Evolutionary conservation across 2,113 vertebrate species (phyloP), one percentile per base, ranked within the genome.

Genomic region (Pipra filicauda): DNA sequence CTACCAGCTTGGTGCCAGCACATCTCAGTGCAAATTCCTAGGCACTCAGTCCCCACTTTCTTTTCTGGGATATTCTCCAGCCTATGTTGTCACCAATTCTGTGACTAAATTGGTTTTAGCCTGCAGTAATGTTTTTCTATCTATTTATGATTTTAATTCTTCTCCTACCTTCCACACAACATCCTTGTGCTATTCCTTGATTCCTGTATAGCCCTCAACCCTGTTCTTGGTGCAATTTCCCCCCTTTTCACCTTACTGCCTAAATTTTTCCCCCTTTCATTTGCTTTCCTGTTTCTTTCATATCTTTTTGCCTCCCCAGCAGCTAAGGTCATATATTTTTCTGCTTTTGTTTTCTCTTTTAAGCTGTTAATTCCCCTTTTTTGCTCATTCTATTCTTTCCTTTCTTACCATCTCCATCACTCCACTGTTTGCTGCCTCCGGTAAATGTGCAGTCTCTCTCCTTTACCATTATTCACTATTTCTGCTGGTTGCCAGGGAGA

Each of bases 401-500:
- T 86, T 91, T 86, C 48, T 83, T 90, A 37, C 70, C 57, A 75
- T 81, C 61, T 39, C 73, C 39, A 66, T 55, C 64, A 14, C 39
- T 79, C 52, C 1, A 5, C 44, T 54, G 58, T 75, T 84, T 71
- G 66, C 75, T 64, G 78, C 30, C 72, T 86, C 35, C 1, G 0
- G 49, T 83, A 73, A 85, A 73, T 4, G 21, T 90, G 75, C 85
- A 91, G 48, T 78, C 23, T 37, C 61, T 74, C 67, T 89, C 71
- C 82, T 85, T 73, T 35, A 46, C 58, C 77, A 65, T 81, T 85
- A 33, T 59, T 89, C 81, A 44, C 80, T 72, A 65, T 11, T 73
- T 59, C 76, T 92, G 90, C 79, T 49, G 73, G 93, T 97, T 96
- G 82, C 93, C 93, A 96, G 64, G 95, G 95, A 90, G 69, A 97